Percentiles rank a stretch among this genome's conserved stretches.
Evolutionary conservation across 2,888 invertebrate genomes (phyloP).

Genomic region (Microplitis manilae): DNA sequence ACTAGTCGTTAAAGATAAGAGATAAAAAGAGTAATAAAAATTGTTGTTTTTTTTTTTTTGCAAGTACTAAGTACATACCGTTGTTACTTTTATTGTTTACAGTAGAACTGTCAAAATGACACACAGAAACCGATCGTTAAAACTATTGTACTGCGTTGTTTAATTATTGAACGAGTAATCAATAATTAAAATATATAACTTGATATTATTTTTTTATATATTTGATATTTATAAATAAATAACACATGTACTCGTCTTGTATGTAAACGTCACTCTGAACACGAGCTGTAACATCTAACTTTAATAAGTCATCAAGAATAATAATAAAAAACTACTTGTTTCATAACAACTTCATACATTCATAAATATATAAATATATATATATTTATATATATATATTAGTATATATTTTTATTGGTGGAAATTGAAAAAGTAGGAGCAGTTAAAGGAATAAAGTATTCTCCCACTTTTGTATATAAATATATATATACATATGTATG

Average conservation of each 20-base stretch:
- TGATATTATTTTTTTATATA: background rate
- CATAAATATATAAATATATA: background rate
- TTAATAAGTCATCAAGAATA: background rate
- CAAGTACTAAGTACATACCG: too few species aligned
- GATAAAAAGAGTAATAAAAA: too few species aligned
- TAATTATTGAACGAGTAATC: background rate
- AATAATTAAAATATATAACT: background rate
- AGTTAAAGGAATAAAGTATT: background rate
- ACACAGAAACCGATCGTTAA: background rate
- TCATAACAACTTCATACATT: background rate
- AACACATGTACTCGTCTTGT: background rate
- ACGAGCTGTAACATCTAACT: background rate
- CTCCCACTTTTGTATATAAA: background rate
- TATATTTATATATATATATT: background rate
- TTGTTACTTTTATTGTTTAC: too few species aligned
- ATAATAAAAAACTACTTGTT: background rate
- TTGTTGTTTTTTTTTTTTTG: too few species aligned
- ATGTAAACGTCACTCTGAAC: background rate
- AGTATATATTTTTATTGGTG: background rate
- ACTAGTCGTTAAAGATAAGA: too few species aligned
- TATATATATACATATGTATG: background rate
- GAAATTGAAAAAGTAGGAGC: background rate
- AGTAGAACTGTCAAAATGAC: background rate
- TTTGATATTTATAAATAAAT: background rate
- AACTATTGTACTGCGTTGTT: background rate